Percentiles rank a stretch among this genome's conserved stretches.
phyloP scores from a whole-genome alignment of 1,140 invertebrate genomes.

The Eumeta japonica region DNA sequence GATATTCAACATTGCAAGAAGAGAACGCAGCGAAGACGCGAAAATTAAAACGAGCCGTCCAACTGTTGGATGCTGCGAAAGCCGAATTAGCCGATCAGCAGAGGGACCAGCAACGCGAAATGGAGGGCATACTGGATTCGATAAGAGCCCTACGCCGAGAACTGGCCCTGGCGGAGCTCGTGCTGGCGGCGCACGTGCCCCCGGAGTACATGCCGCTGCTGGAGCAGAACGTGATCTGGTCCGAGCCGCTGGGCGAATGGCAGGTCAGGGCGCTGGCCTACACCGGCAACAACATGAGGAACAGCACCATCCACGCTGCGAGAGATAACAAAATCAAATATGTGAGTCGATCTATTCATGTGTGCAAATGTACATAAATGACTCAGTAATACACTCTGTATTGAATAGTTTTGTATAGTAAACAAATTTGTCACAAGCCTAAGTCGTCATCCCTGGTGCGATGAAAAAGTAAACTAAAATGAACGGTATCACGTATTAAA shows the following conservation, averaged over 20 bases:
- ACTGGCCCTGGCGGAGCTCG: slow-evolving; percentile 85
- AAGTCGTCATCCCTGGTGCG: background rate
- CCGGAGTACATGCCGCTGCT: slow-evolving; percentile 91
- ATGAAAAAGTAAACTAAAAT: background rate
- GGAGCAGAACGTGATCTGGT: slow-evolving; percentile 92
- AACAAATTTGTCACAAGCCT: background rate
- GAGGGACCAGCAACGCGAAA: slow-evolving; percentile 93
- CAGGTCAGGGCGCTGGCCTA: slow-evolving; percentile 97
- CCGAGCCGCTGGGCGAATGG: slow-evolving; percentile 98
- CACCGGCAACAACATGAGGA: slow-evolving; percentile 97
- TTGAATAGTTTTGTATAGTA: no score
- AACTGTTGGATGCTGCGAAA: slow-evolving; percentile 78
- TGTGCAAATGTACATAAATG: no score
- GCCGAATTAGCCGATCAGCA: slow-evolving; percentile 86
- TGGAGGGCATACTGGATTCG: slow-evolving; percentile 92
- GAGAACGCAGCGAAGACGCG: slow-evolving; percentile 89
- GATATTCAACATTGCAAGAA: slow-evolving; percentile 92
- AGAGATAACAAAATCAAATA: no score
- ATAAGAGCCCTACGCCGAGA: slow-evolving; percentile 86
- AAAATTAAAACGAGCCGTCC: slow-evolving; percentile 87
- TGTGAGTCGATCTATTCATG: no score
- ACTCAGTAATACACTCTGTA: no score
- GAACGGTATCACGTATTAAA: no score
- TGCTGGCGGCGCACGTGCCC: slow-evolving; percentile 88
- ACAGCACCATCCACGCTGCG: no score